Evolutionary conservation across 2,888 invertebrate species (phyloP), one percentile per base, ranked within the genome.

Genomic region (Acleris laterana): DNA sequence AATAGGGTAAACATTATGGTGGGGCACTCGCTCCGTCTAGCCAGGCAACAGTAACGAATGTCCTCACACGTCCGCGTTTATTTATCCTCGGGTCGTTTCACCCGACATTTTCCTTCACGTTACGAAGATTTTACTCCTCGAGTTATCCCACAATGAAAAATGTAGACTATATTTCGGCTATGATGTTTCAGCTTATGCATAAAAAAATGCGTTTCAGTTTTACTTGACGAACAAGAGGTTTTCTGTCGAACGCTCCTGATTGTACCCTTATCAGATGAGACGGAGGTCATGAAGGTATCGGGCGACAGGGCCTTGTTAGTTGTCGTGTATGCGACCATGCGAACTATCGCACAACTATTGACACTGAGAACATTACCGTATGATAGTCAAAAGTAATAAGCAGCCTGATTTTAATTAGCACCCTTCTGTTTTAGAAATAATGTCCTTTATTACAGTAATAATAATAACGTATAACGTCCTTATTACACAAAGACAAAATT

Each of bases 201-300:
- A 38, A 9, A 19, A 53, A 32, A 19, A 9, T 48, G 46, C 17
- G 17, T 2, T 9, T 32, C 0, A 2, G 17, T 46, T 17, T 17
- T 28, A n/a, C 3, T 61, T 20, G 17, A 61, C 16, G 17, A 28
- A 32, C 7, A 48, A 38, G 5, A 46, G 19, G 48, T 13, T 63
- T 58, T 52, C 53, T 63, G 63, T 58, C 48, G 25, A 58, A 22
- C 38, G 46, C 17, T 42, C 59, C 63, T 53, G 19, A 16, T 6
- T 50, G n/a, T 46, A 44, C 58, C 58, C 63, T 63, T 59, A 59
- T 63, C 63, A 59, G 52, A 20, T 5, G 22, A 58, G 51, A 52
- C 6, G 22, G 38, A 25, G 56, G 49, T 16, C 46, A 52, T 9
- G 22, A 48, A 25, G 50, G 42, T 17, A 20, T 48, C 4, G 28